Conservation (phyloP, 1,140 invertebrate genomes). For the Heliothis subflexa region DNA sequence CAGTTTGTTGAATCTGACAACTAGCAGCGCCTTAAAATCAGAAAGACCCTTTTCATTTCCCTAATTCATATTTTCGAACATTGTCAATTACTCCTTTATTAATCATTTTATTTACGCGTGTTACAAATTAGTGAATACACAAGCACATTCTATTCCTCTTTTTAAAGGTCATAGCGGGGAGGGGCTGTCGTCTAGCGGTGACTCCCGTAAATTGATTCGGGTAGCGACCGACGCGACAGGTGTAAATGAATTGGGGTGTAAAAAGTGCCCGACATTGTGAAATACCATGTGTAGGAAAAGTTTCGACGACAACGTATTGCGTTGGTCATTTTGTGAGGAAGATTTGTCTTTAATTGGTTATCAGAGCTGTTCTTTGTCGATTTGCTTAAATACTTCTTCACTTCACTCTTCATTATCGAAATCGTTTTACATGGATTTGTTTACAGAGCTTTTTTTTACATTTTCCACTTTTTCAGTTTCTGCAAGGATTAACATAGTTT, state of each 20-base stretch:
- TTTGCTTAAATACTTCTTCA: neutral
- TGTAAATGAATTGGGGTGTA: constrained; percentile 60
- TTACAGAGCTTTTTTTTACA: no score
- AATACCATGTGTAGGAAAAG: constrained; percentile 14
- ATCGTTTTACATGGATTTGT: no score
- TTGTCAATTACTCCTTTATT: neutral
- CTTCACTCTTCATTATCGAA: no score
- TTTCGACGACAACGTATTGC: constrained; percentile 11
- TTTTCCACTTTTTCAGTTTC: no score
- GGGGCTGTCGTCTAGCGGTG: neutral
- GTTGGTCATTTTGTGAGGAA: neutral
- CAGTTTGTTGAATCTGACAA: no score
- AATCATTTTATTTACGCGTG: neutral
- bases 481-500: no score
- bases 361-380: no score
- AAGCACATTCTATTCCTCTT: neutral
- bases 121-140: neutral
- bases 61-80: neutral
- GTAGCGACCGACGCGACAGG: constrained; percentile 54
- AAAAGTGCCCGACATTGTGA: constrained; percentile 45
- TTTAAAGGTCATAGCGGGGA: neutral
- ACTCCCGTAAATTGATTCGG: constrained; percentile 57
- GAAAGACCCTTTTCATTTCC: no score
- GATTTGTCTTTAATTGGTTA: neutral
- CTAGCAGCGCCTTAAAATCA: no score